These are phyloP conservation scores for Chaenocephalus aceratus DNA, from an alignment of 2,113 vertebrate species.

Conservation along the genomic window DNA sequence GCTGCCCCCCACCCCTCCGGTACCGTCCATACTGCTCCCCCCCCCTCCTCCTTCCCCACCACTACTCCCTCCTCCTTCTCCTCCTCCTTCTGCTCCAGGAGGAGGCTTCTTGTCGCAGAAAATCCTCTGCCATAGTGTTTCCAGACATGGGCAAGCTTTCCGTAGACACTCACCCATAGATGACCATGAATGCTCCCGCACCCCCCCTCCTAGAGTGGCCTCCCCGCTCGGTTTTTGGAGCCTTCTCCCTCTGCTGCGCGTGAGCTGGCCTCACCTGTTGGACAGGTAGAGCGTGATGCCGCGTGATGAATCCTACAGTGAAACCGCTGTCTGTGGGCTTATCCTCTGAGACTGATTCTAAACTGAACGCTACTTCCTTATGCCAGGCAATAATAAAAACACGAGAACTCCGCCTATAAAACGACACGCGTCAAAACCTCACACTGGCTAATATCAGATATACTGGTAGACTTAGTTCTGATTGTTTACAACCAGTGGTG, in stretches of 20 bases:
- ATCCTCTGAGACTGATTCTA: background rate
- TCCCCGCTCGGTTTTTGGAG: too few species aligned
- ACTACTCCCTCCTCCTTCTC: background rate
- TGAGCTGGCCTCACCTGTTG: conserved; percentile 55
- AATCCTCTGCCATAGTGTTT: conserved; percentile 60
- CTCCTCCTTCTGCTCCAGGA: background rate
- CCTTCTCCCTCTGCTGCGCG: background rate
- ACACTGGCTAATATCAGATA: background rate
- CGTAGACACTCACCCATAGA: conserved; percentile 74
- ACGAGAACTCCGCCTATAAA: conserved; percentile 2
- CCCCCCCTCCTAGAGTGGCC: background rate
- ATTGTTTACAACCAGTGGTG: too few species aligned
- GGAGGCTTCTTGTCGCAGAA: conserved; percentile 35
- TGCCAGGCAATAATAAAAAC: background rate
- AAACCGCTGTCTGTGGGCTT: background rate
- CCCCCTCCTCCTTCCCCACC: rapidly evolving
- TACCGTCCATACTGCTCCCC: too few species aligned
- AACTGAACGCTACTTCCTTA: conserved; percentile 24
- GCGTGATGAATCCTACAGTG: conserved; percentile 7
- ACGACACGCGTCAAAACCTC: background rate
- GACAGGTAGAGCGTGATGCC: conserved; percentile 23
- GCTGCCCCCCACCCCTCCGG: rapidly evolving
- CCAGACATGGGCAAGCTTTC: conserved; percentile 70
- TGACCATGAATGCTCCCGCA: background rate
- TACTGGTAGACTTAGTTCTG: too few species aligned